Evolutionary conservation across 2,888 invertebrate species (phyloP), one percentile per base, ranked within the genome.

Genomic region (Pristionchus fissidentatus): DNA sequence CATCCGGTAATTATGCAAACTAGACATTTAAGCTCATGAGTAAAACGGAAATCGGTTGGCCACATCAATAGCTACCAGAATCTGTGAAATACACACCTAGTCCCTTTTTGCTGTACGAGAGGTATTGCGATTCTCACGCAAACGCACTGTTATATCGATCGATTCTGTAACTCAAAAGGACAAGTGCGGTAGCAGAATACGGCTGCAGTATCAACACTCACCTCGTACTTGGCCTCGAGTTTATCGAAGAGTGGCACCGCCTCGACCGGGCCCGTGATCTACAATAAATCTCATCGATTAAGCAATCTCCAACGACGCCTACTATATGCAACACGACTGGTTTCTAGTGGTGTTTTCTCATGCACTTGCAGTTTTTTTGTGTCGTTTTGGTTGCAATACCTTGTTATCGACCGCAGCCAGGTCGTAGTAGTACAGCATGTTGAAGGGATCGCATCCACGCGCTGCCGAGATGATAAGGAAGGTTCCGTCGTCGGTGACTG

Each of bases 181-280:
- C 19, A 19, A 10, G 19, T 19, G 52, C 19, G 52, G 13, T 49
- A 49, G 13, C 52, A 49, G 52, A 49, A 49, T 10, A 60, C 19
- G 15, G 32, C 22, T 22, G 60, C n/a, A n/a, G n/a, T n/a, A n/a
- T n/a, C n/a, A n/a, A n/a, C 43, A 52, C 84, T 52, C 92, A 96
- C 97, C 94, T 97, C 96, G 93, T 96, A 98, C 93, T 97, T 97
- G 0, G 97, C 96, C 93, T 97, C 97, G 93, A 97, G 95, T 93
- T 96, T 95, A 91, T 95, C 95, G 83, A 98, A 95, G 87, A 98
- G 94, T 93, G 96, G 95, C 81, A 95, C 95, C 83, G 97, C 94
- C 13, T 95, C 93, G 85, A 97, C 94, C 84, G 95, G 94, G 22
- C 94, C 93, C 91, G 85, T 85, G 43, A 90, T 84, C 77, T 79